A percentile compares a stretch with the other conserved stretches of the same genome.
phyloP scores from a whole-genome alignment of 2,113 vertebrate genomes.

The Nesospiza acunhae region DNA sequence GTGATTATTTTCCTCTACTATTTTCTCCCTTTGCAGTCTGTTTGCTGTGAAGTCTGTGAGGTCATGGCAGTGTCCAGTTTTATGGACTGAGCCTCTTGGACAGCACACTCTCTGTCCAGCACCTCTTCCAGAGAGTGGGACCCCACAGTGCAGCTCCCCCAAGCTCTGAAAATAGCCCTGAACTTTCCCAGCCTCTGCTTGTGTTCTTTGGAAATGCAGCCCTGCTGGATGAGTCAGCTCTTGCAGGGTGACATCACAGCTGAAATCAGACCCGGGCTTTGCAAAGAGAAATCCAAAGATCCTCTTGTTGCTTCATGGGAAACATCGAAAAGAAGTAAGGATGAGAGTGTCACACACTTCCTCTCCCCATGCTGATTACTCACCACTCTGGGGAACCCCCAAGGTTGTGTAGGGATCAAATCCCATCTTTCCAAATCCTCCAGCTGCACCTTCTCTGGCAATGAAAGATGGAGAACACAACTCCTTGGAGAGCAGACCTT shows the following conservation, averaged over 20 bases:
- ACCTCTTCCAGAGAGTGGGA: not conserved
- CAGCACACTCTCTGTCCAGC: not conserved
- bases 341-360: constrained; percentile 13
- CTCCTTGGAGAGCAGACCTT: not conserved
- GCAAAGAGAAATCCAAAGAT: not conserved
- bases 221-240: constrained; percentile 41
- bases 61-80: not conserved
- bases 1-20: not conserved
- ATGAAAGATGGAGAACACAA: not conserved
- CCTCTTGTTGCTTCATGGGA: not conserved
- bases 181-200: constrained; percentile 57
- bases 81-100: not conserved
- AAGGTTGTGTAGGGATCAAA: not conserved
- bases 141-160: not conserved
- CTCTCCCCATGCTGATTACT: constrained; percentile 8
- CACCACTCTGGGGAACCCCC: not conserved
- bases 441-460: not conserved
- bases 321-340: not conserved
- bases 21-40: not conserved
- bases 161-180: constrained; percentile 28
- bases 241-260: not conserved
- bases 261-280: constrained; percentile 7
- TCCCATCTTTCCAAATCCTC: not conserved
- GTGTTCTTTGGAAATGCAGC: constrained; percentile 32
- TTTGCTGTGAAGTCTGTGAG: not conserved